These are phyloP conservation scores for Lasius fuliginosus DNA, from an alignment of 2,888 invertebrate species.

Conservation along the genomic window DNA sequence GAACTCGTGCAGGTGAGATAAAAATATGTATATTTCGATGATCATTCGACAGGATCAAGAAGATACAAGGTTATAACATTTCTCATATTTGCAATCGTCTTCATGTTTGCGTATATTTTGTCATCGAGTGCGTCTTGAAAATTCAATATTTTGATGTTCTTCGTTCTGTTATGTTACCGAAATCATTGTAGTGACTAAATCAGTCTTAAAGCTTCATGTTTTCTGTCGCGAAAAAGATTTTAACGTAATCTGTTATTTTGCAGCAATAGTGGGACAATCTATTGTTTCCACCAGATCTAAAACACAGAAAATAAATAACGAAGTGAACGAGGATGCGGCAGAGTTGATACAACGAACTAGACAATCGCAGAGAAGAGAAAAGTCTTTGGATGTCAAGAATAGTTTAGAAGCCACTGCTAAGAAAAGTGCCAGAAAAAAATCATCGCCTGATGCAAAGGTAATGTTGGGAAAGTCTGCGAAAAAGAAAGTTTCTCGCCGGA, in stretches of 20 bases:
- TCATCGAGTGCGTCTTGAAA: background rate
- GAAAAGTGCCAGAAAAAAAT: background rate
- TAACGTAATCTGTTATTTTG: background rate
- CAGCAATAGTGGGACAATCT: conserved; percentile 20
- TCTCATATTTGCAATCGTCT: background rate
- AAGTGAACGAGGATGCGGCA: background rate
- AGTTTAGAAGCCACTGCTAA: background rate
- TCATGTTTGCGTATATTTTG: background rate
- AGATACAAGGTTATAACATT: conserved; percentile 9
- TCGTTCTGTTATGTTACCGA: background rate
- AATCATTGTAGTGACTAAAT: background rate
- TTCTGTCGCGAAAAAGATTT: background rate
- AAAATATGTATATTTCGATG: background rate
- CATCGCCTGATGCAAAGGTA: background rate
- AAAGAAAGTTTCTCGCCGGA: background rate
- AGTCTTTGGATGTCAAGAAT: background rate
- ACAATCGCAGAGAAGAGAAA: background rate
- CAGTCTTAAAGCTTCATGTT: background rate
- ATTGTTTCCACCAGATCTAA: conserved; percentile 23
- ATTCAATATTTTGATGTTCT: background rate
- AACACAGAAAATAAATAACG: background rate
- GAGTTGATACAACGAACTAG: background rate
- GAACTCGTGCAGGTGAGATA: conserved; percentile 24
- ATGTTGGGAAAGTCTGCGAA: background rate
- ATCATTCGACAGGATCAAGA: background rate